Evolutionary conservation across 2,888 invertebrate species (phyloP).

Genomic region (Drosophila pegasa): DNA sequence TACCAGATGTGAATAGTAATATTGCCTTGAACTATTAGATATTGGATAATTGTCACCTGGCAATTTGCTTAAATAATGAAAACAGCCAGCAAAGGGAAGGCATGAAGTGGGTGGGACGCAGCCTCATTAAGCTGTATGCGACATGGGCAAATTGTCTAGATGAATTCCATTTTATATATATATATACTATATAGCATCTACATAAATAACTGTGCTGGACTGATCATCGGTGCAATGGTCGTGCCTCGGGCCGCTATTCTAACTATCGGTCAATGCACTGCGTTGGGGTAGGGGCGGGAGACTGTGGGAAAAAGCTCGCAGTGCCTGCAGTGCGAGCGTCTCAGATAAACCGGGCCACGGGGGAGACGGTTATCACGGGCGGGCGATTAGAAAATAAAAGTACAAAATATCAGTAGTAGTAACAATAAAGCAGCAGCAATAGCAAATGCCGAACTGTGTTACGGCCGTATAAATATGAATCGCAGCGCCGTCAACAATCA

Average conservation of each 20-base stretch:
- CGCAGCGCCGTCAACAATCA: constrained; percentile 31
- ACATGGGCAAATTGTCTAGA: neutral
- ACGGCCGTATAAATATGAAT: constrained; percentile 67
- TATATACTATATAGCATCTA: neutral
- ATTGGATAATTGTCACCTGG: constrained; percentile 5
- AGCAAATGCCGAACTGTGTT: constrained; percentile 5
- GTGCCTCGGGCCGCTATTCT: constrained; percentile 15
- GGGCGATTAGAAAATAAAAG: constrained; percentile 38
- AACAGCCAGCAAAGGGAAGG: neutral
- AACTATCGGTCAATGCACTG: constrained; percentile 60
- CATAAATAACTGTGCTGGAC: neutral
- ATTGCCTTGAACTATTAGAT: neutral
- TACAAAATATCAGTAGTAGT: constrained; percentile 34
- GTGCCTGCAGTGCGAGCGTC: constrained; percentile 20
- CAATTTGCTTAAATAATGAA: constrained; percentile 4
- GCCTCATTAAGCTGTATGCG: constrained; percentile 13
- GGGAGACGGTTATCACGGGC: constrained; percentile 40
- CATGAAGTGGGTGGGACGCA: neutral
- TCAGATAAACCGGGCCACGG: constrained; percentile 37
- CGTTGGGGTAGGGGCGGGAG: neutral
- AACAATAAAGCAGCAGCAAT: constrained; percentile 1
- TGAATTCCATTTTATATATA: neutral
- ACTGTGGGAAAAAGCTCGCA: constrained; percentile 10
- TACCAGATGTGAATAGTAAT: neutral
- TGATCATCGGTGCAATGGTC: constrained; percentile 2